Percentiles rank a stretch among this genome's conserved stretches.
These are phyloP conservation scores for Kobus ellipsiprymnus DNA, from an alignment of 2,113 vertebrate genomes.

Conservation along the genomic window DNA sequence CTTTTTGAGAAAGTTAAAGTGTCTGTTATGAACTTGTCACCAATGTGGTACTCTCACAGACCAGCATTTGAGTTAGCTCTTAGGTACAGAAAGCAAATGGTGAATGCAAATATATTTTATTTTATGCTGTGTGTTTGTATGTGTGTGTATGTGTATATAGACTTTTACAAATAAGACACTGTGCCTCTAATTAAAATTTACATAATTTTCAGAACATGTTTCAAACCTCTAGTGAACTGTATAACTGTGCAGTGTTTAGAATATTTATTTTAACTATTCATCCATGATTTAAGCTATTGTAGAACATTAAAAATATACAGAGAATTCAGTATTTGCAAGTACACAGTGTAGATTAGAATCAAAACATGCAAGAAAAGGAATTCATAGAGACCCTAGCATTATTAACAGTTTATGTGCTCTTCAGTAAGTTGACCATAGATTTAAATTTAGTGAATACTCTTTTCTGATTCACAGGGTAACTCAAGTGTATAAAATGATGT, in stretches of 20 bases:
- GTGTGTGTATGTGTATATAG: neutral
- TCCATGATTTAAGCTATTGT: neutral
- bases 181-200: neutral
- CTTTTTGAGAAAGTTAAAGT: neutral
- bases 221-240: neutral
- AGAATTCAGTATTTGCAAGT: neutral
- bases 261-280: constrained; percentile 30
- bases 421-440: neutral
- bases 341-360: neutral
- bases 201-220: neutral
- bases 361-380: neutral
- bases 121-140: neutral
- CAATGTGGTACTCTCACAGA: neutral
- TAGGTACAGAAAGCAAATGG: neutral
- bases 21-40: neutral
- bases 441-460: neutral
- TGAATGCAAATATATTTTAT: neutral
- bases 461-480: neutral
- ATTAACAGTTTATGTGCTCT: neutral
- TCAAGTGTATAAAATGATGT: neutral
- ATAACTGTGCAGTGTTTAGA: neutral
- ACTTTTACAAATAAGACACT: neutral
- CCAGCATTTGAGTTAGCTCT: neutral
- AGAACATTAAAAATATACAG: neutral
- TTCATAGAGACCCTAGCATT: neutral